These are phyloP conservation scores for Glaucidium brasilianum DNA, from an alignment of 2,113 vertebrate species.

Conservation along the genomic window DNA sequence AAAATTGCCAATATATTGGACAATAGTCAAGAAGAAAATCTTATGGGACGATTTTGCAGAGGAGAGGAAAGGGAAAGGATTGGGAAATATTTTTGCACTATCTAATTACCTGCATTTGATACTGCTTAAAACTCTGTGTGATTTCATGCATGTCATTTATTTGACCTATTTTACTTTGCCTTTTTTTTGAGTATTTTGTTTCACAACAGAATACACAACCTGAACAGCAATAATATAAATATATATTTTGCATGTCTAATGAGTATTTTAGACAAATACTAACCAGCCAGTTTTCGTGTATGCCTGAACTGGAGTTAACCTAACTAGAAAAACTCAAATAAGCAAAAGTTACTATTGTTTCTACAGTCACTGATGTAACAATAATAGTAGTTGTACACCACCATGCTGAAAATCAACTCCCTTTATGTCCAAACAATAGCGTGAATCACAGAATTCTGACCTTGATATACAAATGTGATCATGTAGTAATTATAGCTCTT, in stretches of 20 bases:
- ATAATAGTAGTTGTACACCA: conserved; percentile 51
- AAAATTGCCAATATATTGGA: background rate
- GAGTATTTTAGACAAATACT: background rate
- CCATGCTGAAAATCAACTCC: conserved; percentile 54
- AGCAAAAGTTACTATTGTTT: conserved; percentile 60
- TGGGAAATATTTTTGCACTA: background rate
- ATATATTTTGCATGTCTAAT: background rate
- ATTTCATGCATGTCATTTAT: background rate
- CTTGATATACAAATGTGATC: conserved; percentile 60
- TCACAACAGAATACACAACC: background rate
- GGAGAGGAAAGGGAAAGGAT: background rate
- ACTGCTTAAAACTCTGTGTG: background rate
- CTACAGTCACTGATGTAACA: conserved; percentile 43
- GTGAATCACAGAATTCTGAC: conserved; percentile 68
- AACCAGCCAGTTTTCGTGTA: background rate
- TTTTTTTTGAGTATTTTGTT: background rate
- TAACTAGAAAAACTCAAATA: conserved; percentile 8
- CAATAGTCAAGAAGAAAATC: background rate
- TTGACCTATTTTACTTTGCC: background rate
- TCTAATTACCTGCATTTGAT: background rate
- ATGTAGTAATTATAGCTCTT: conserved; percentile 64
- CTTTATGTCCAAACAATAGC: conserved; percentile 61
- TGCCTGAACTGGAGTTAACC: background rate
- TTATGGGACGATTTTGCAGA: background rate
- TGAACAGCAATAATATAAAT: background rate